phyloP scores from a whole-genome alignment of 30 jellyfish, hydroid and myxozoan genomes.

The Hydractinia symbiolongicarpus region DNA sequence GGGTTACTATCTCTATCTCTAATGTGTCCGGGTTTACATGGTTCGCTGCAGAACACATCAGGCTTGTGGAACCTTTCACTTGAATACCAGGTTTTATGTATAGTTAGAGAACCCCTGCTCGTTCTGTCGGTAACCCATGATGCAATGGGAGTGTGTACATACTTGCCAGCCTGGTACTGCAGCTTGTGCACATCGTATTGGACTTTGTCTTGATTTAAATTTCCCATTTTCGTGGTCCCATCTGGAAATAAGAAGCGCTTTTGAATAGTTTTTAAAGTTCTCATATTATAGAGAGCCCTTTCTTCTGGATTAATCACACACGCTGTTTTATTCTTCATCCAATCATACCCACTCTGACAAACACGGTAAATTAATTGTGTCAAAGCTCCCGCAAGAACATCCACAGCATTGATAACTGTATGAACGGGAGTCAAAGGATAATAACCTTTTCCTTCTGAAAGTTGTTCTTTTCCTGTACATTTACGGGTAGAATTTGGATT shows the following conservation, averaged over 20 bases:
- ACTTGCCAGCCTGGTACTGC: background rate
- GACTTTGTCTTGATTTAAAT: too few relatives aligned
- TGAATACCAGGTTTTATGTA: background rate
- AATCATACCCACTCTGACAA: background rate
- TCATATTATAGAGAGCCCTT: too few relatives aligned
- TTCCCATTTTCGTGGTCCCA: too few relatives aligned
- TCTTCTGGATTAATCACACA: conserved; percentile 25
- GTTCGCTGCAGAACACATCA: conserved; percentile 52
- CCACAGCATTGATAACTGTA: conserved; percentile 58
- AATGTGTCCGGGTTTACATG: conserved; percentile 51
- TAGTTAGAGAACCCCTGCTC: conserved; percentile 24
- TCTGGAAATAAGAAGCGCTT: too few relatives aligned
- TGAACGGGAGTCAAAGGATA: conserved; percentile 72
- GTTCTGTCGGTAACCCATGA: conserved; percentile 6
- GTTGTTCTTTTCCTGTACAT: conserved; percentile 23
- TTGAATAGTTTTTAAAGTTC: too few relatives aligned
- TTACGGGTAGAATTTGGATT: background rate
- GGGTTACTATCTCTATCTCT: conserved; percentile 20
- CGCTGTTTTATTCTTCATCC: conserved; percentile 20
- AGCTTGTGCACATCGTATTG: conserved; percentile 24
- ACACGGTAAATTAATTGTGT: background rate
- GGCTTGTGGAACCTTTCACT: conserved; percentile 4
- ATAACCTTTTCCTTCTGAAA: conserved; percentile 42
- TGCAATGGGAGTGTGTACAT: background rate
- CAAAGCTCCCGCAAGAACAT: conserved; percentile 18